Base-by-base conservation (phyloP, 2,888 invertebrate genomes). In the Omphaloscelis lunosa region DNA sequence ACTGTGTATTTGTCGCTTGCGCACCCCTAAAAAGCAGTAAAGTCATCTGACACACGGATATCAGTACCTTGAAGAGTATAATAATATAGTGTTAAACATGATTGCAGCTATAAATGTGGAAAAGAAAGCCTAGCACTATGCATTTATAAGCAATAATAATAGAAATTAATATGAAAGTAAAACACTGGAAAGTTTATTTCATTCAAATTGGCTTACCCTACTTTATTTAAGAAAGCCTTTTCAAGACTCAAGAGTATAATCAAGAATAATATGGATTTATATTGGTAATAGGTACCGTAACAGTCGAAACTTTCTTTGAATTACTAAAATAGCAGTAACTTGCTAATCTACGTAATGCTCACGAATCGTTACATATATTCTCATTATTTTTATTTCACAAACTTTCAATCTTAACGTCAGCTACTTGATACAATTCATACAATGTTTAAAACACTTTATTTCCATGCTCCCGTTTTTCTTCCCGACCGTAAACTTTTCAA, bases 181-280 rank as follows among this genome's bases (percentile, higher is more conserved):
- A 69, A 27, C 79, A 71, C 75, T 86, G 84, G 88, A 87, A 87
- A 87, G 87, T 86, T 58, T 51, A 56, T 69, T 76, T 72, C 77
- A 66, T 75, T 69, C 34, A 76, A 86, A 80, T 77, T 76, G 66
- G 29, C 45, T 67, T 74, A 76, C 61, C 62, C 73, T 75, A 79
- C 75, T 83, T 82, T 85, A 41, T 79, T 70, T 27, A 86, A 68
- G 84, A 85, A 78, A 78, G 75, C 63, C 58, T 77, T 77, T 75
- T 59, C 34, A 72, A 68, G 45, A 45, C 69, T 78, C 41, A 76
- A 72, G 39, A 66, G 62, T 75, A 77, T 84, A 74, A 82, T 86
- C 77, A 80, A 53, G 4, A 66, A 73, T 34, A 69, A 66, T 69
- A 72, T 75, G 29, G 69, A 63, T 76, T 63, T 53, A 15, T 72